A percentile compares a stretch with the other conserved stretches of the same genome.
Evolutionary conservation across 2,888 invertebrate genomes (phyloP).

Genomic region (Megaustenia siamemsis): DNA sequence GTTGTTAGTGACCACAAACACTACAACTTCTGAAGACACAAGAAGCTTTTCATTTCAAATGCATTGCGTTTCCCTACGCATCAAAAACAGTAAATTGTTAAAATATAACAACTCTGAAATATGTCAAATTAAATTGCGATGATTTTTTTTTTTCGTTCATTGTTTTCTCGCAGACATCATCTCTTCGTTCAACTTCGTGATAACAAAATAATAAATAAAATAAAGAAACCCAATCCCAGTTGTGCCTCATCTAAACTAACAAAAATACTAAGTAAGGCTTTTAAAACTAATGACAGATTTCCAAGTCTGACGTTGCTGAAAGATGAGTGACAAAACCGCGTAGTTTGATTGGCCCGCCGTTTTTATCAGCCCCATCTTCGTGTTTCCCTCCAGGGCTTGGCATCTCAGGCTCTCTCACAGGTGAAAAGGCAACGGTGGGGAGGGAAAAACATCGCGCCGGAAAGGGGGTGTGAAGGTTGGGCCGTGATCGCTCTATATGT

Average conservation of each 20-base stretch:
- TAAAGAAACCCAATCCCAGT: background rate
- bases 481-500: background rate
- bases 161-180: background rate
- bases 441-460: background rate
- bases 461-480: background rate
- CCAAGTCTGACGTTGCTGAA: background rate
- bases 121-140: too few species aligned
- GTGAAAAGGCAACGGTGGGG: slow-evolving; percentile 11
- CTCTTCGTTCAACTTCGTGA: background rate
- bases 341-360: slow-evolving; percentile 16
- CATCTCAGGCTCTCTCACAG: slow-evolving; percentile 15
- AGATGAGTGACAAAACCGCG: slow-evolving; percentile 17
- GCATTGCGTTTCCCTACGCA: too few species aligned
- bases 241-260: background rate
- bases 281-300: slow-evolving; percentile 24
- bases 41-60: too few species aligned
- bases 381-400: background rate
- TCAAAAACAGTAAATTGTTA: too few species aligned
- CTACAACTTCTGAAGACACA: too few species aligned
- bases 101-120: too few species aligned
- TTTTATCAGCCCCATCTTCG: slow-evolving; percentile 25
- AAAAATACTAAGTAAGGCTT: slow-evolving; percentile 18
- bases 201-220: background rate
- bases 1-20: too few species aligned
- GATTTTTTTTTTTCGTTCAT: background rate